phyloP scores from a whole-genome alignment of 2,888 invertebrate species.

The Lamellibrachia satsuma region DNA sequence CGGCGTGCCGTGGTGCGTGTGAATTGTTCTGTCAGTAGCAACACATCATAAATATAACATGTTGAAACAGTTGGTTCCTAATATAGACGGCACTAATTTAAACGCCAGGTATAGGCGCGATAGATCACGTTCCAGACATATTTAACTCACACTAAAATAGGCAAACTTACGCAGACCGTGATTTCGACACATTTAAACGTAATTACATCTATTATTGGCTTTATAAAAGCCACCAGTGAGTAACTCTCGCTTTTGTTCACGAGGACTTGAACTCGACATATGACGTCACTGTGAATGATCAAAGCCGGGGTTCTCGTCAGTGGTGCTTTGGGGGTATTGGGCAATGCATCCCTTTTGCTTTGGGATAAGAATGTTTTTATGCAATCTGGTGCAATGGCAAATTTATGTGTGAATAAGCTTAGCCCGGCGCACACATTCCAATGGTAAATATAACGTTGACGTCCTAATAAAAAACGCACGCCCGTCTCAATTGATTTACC shows the following conservation, averaged over 20 bases:
- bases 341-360: not conserved
- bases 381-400: too few relatives aligned
- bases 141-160: not conserved
- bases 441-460: too few relatives aligned
- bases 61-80: not conserved
- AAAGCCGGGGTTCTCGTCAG: not conserved
- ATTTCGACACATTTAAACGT: constrained; percentile 7
- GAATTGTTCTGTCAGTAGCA: not conserved
- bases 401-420: too few relatives aligned
- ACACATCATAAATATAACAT: not conserved
- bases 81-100: not conserved
- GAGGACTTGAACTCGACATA: not conserved
- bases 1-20: not conserved
- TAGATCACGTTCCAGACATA: not conserved
- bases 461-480: too few relatives aligned
- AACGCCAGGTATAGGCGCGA: not conserved
- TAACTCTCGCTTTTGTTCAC: not conserved
- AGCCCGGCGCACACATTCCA: too few relatives aligned
- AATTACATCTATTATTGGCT: not conserved
- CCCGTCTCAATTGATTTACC: too few relatives aligned
- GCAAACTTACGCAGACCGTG: not conserved
- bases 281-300: not conserved
- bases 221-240: not conserved
- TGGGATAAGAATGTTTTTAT: not conserved
- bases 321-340: not conserved